phyloP scores from a whole-genome alignment of 37 sponge, comb jelly and placozoan species.

The Oscarella lobularis region DNA sequence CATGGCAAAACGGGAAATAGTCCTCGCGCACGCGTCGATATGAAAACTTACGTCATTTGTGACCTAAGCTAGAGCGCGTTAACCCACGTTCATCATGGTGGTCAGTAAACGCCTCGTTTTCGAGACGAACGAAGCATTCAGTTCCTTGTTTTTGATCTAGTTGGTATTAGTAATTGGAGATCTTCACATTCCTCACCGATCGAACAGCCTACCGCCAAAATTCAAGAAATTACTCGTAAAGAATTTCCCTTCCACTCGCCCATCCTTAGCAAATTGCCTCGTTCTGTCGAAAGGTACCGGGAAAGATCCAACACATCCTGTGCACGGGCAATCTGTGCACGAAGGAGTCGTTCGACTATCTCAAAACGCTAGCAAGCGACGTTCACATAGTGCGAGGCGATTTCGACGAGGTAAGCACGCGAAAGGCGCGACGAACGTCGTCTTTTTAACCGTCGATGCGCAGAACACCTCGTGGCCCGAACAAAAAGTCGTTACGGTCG shows the following conservation, averaged over 20 bases:
- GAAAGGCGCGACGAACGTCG: not conserved
- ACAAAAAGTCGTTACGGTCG: slow-evolving; percentile 94
- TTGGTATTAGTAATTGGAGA: slow-evolving; percentile 93
- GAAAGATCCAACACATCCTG: slow-evolving; percentile 95
- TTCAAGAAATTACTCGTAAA: slow-evolving; percentile 96
- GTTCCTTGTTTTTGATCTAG: not conserved
- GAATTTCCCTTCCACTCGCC: not conserved
- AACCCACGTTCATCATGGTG: no score
- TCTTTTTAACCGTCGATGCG: not conserved
- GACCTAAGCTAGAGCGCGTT: no score
- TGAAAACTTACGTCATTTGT: no score
- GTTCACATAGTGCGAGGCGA: slow-evolving; percentile 92
- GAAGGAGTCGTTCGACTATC: slow-evolving; percentile 89
- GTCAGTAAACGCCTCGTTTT: no score
- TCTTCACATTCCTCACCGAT: slow-evolving; percentile 93
- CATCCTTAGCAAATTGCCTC: not conserved
- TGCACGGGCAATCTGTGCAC: slow-evolving; percentile 97
- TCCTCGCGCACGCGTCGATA: no score
- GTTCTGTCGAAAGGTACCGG: slow-evolving; percentile 66
- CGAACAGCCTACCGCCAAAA: slow-evolving; percentile 68
- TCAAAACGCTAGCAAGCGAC: slow-evolving; percentile 92
- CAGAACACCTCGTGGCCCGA: slow-evolving; percentile 76
- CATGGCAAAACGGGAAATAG: no score
- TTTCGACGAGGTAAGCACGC: slow-evolving; percentile 79
- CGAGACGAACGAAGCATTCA: no score